Base-by-base conservation (phyloP, 2,888 invertebrate species). In the Hanleya hanleyi region DNA sequence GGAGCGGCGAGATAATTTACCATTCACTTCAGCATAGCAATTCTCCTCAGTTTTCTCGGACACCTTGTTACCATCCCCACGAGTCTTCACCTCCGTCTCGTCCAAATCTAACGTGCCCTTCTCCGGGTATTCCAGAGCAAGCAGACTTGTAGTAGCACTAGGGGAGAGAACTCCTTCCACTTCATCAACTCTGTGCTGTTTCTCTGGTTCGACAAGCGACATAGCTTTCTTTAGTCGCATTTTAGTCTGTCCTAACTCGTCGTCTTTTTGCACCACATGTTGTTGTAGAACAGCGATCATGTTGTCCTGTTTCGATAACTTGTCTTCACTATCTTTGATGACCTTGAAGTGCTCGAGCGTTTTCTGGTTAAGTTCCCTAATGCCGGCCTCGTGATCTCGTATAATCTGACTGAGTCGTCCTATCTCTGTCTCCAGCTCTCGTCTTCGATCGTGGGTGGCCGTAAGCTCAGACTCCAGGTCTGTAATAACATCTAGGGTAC, bases 61-160 rank as follows among this genome's bases (percentile, higher is more conserved):
- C 41, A 26, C 67, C 32, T 22, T 67, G 15, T 37, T 37, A n/a
- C n/a, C n/a, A n/a, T 18, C 37, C 6, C 66, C 6, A 18, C 66
- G 38, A 37, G 65, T 33, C 29, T 15, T 5, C 67, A 38, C 12
- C 33, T 35, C 22, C n/a, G 0, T 61, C 35, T 26, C 41, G 29
- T 50, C 67, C 69, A 22, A 57, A 61, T 33, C 71, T 70, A 18
- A 65, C 38, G 29, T 73, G 22, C 67, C 70, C n/a, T n/a, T 70
- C 70, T 79, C 76, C 38, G 75, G 75, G 51, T 80, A 81, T 64
- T 83, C 83, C 18, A 83, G 37, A 18, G 83, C 81, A 37, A 77
- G 76, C 6, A 79, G 51, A 12, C 61, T 62, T 66, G 36, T 74
- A 61, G 35, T 62, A 49, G n/a, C 12, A 12, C 12, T 15, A 5